Percentiles rank a stretch among this genome's conserved stretches.
These are phyloP conservation scores for Syrmaticus mikado DNA, from an alignment of 2,113 vertebrate species.

Conservation along the genomic window DNA sequence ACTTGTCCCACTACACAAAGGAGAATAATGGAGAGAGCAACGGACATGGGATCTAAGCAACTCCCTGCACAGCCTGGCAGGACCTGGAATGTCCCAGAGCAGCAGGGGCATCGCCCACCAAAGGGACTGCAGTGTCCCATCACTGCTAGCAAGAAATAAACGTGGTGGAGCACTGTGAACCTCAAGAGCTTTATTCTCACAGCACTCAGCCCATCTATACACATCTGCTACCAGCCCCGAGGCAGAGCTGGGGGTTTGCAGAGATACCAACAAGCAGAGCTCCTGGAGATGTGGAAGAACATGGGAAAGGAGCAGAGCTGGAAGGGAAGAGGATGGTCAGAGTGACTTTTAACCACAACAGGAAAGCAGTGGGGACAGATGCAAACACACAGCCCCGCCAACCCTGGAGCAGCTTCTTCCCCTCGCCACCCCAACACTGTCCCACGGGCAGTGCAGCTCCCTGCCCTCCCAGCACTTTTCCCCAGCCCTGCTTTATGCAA, in stretches of 20 bases:
- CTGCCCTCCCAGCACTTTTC: fast-evolving
- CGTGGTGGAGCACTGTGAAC: neutral
- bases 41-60: neutral
- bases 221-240: neutral
- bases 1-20: neutral
- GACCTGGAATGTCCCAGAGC: neutral
- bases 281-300: neutral
- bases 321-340: fast-evolving
- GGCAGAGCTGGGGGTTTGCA: neutral
- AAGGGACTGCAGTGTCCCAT: neutral
- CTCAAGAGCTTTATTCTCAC: conserved; percentile 41
- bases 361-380: neutral
- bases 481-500: neutral
- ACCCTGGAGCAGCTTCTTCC: neutral
- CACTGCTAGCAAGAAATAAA: neutral
- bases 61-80: neutral
- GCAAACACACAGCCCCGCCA: neutral
- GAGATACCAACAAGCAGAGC: neutral
- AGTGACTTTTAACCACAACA: fast-evolving
- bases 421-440: fast-evolving
- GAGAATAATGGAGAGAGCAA: neutral
- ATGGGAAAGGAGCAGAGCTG: neutral
- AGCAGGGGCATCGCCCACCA: neutral
- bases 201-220: neutral
- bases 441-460: neutral